Percentiles rank a stretch among this genome's conserved stretches.
Evolutionary conservation across 1,140 invertebrate species (phyloP).

Genomic region (Zaprionus kolodkinae): DNA sequence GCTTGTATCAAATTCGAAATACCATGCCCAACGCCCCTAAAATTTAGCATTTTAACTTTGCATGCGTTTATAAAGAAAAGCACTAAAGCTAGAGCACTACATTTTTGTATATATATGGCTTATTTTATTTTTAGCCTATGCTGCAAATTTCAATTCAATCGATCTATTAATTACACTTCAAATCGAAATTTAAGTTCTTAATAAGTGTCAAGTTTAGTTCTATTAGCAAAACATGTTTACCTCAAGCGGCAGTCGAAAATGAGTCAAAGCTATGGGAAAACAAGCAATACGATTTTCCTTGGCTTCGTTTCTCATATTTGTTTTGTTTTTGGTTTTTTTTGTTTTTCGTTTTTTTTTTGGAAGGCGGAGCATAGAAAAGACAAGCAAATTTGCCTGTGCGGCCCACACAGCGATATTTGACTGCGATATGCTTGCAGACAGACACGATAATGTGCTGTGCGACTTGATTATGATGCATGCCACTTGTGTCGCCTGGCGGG

Average conservation of each 20-base stretch:
- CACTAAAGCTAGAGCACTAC: no score
- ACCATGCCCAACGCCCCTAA: no score
- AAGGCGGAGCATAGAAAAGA: neutral
- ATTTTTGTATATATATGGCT: no score
- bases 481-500: constrained; percentile 3
- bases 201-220: constrained; percentile 2
- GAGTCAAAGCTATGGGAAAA: constrained; percentile 5
- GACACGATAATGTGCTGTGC: constrained; percentile 5
- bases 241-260: neutral
- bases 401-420: constrained; percentile 6
- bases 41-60: neutral
- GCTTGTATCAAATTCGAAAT: no score
- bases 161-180: neutral
- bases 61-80: no score
- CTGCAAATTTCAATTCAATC: neutral
- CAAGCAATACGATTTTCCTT: neutral
- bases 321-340: neutral
- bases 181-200: neutral
- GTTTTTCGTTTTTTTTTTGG: neutral
- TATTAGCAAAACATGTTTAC: neutral
- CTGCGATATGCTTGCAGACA: constrained; percentile 6
- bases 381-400: neutral
- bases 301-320: neutral
- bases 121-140: neutral
- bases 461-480: constrained; percentile 12